Base-by-base conservation (phyloP, 2,797 vertebrate species). In the Onychomys torridus region DNA sequence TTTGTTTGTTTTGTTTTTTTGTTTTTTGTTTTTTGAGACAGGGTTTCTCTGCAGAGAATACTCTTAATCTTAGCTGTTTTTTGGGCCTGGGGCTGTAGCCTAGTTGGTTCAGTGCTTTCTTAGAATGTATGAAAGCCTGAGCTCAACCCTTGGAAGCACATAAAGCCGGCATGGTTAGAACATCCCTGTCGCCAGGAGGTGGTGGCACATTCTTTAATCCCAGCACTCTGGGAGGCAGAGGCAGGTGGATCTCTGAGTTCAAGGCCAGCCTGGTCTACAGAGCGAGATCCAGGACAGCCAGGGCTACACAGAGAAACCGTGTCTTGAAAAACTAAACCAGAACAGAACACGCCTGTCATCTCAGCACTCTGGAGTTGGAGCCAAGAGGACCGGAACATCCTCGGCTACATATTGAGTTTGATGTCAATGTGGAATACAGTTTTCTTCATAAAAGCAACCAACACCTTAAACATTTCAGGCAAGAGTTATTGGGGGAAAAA, bases 401-500 rank as follows among this genome's bases (percentile, higher is more conserved):
- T 73, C 19, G 27, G 12, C 37, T 75, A 59, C 3, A 3, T 34
- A 14, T 11, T 88, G 49, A n/a, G 67, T 59, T 89, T 43, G n/a
- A 32, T n/a, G 73, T 71, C 16, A 55, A 40, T 11, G 8, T 37
- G 34, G 43, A 67, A 86, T 40, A 37, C 7, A 55, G 27, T 75
- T 87, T 92, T n/a, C 32, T 91, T 63, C 69, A 69, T 21, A 49
- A 69, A 95, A 34, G n/a, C 40, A 90, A 57, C 49, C 59, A 81
- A 43, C 13, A 73, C 3, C 49, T 34, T 84, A 63, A 57, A 84
- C 12, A 82, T 57, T 92, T 82, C 69, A 92, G 92, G 4, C 34
- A 78, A 55, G 6, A 40, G 69, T 90, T 93, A 83, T 37, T 57
- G 59, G 71, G n/a, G 77, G 89, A 89, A 82, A 89, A 87, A 25